A percentile compares a stretch with the other conserved stretches of the same genome.
phyloP scores from a whole-genome alignment of 1,140 invertebrate species.

The Parapsyche elsis region DNA sequence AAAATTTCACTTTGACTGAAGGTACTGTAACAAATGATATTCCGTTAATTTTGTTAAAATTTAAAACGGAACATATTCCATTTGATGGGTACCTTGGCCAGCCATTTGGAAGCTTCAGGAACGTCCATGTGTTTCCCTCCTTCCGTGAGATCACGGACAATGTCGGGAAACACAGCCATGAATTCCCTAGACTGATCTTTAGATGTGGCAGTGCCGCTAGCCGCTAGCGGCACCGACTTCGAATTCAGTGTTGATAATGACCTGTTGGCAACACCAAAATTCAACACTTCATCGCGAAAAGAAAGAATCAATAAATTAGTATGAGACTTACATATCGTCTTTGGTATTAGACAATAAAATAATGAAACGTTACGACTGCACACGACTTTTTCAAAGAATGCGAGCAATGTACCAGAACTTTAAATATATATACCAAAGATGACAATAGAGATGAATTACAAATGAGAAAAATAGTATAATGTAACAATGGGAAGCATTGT shows the following conservation, averaged over 20 bases:
- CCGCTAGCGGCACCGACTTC: conserved; percentile 70
- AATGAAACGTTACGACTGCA: too few species aligned
- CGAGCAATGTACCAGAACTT: too few species aligned
- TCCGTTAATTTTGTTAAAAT: conserved; percentile 7
- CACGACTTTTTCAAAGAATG: too few species aligned
- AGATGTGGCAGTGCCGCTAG: conserved; percentile 70
- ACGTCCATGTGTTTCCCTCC: conserved; percentile 77
- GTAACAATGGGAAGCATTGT: too few species aligned
- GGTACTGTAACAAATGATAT: conserved; percentile 43
- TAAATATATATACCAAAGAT: too few species aligned
- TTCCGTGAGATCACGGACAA: conserved; percentile 84
- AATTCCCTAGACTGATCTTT: conserved; percentile 88
- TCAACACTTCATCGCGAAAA: conserved; percentile 13
- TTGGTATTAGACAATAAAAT: not conserved
- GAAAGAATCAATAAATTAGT: not conserved
- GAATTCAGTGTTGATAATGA: conserved; percentile 67
- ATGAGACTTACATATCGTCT: not conserved
- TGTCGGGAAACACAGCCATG: conserved; percentile 87
- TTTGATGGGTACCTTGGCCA: conserved; percentile 73
- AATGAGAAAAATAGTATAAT: too few species aligned
- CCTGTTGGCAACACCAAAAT: conserved; percentile 58
- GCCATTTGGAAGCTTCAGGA: conserved; percentile 81
- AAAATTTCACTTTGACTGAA: conserved; percentile 17
- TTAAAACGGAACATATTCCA: conserved; percentile 37
- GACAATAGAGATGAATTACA: too few species aligned